Base-by-base conservation (phyloP, 37 sponge, comb jelly and placozoan species). In the Cliona cf. orientalis region DNA sequence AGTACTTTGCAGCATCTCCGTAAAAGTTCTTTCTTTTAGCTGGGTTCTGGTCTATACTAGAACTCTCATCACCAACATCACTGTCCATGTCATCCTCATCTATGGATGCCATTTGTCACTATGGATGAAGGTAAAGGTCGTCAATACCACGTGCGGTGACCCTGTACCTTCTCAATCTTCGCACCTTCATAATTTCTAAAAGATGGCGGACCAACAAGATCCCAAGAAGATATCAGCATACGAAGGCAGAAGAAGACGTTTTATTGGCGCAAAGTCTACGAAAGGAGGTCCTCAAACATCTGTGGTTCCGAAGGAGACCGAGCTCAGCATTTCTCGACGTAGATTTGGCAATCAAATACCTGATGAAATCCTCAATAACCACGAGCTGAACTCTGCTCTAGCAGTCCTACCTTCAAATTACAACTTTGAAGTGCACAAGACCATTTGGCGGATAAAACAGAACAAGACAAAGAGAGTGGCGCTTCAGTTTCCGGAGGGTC, bases 391-490 rank as follows among this genome's bases (percentile, higher is more conserved):
- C 40, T 64, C 79, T 23, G 94, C 94, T 31, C 82, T 94, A 33
- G 42, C 69, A 26, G 83, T 83, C 22, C 80, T 97, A 1, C 98
- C 98, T 22, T n/a, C 56, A 0, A 97, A 97, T 75, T 97, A 97
- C 85, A 97, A 97, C 78, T 97, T 97, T 84, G 98, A 97, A 59
- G 76, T 97, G 31, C 91, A 92, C 80, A 97, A 97, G 80, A 97
- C 92, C 0, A 71, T 97, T 29, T 97, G 98, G 98, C 72, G 90
- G 7, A 78, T 94, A 1, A 43, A 81, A 59, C 80, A 80, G 67
- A 66, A 69, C 0, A 44, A 78, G 5, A 74, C 98, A 5, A 92
- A 80, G 59, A 35, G 78, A 65, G 98, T 95, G 0, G 95, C 95
- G 2, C 84, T 97, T 7, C 98, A 97, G 77, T 95, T 97, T 78